Conservation (phyloP, 2,797 vertebrate species). For the Sebastes diaconus region DNA sequence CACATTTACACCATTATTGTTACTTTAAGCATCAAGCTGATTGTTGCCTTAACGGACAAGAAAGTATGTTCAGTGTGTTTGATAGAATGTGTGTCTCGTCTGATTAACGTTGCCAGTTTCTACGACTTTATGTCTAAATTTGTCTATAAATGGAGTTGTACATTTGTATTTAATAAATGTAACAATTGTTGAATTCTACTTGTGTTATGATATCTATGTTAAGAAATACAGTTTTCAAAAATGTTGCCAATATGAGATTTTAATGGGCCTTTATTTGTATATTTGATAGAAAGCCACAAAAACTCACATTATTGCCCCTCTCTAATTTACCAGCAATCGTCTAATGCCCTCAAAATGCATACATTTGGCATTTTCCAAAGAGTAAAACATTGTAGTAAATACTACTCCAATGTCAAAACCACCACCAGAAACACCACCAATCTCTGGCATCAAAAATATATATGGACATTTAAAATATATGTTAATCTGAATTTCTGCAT, state of each 20-base stretch:
- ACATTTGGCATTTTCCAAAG: neutral
- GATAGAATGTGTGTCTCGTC: constrained; percentile 33
- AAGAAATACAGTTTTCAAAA: neutral
- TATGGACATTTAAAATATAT: neutral
- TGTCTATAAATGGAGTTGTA: constrained; percentile 39
- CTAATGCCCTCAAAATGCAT: neutral
- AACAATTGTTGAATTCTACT: neutral
- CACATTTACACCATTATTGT: constrained; percentile 30
- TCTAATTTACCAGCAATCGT: neutral
- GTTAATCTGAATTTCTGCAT: neutral
- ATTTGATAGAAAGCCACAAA: neutral
- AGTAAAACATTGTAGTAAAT: neutral
- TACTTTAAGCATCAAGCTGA: constrained; percentile 49
- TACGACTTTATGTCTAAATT: constrained; percentile 42
- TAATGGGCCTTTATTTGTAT: neutral
- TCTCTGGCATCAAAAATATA: neutral
- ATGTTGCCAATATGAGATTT: neutral
- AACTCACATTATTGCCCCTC: neutral
- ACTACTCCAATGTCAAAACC: neutral
- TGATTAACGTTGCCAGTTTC: constrained; percentile 50
- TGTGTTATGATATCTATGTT: neutral
- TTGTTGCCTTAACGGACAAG: constrained; percentile 74
- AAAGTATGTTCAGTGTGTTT: constrained; percentile 53
- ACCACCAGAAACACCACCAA: neutral
- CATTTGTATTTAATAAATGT: constrained; percentile 63